Evolutionary conservation across 2,888 invertebrate genomes (phyloP).

Genomic region (Drosophila birchii): DNA sequence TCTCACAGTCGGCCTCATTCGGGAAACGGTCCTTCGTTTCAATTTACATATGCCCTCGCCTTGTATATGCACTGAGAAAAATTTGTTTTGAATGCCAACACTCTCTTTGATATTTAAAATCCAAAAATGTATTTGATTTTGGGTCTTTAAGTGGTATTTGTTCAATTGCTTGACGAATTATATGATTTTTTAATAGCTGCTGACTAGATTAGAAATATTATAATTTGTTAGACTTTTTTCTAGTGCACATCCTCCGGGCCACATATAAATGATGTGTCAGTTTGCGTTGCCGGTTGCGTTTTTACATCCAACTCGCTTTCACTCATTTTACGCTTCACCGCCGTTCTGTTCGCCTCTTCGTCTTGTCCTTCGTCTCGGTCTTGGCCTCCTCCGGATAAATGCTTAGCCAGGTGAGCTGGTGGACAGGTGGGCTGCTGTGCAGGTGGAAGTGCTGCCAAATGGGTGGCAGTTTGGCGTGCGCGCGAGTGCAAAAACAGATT

Average conservation of each 20-base stretch:
- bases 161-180: neutral
- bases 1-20: conserved; percentile 49
- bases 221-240: too few species aligned
- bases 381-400: conserved; percentile 43
- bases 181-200: neutral
- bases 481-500: conserved; percentile 77
- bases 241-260: conserved; percentile 12
- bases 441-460: conserved; percentile 7
- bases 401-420: conserved; percentile 30
- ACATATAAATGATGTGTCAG: conserved; percentile 80
- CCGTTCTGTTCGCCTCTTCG: conserved; percentile 55
- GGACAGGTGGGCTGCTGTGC: conserved; percentile 9
- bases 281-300: conserved; percentile 77
- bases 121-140: accelerated
- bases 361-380: conserved; percentile 58
- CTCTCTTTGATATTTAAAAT: too few species aligned
- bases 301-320: conserved; percentile 71
- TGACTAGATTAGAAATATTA: neutral
- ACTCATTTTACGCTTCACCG: conserved; percentile 73
- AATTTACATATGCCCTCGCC: conserved; percentile 74
- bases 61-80: conserved; percentile 2
- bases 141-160: neutral
- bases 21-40: conserved; percentile 62
- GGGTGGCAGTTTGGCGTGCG: conserved; percentile 47
- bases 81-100: too few species aligned